Percentiles rank a stretch among this genome's conserved stretches.
phyloP scores from a whole-genome alignment of 2,888 invertebrate species.

The Tryphoninae sp. region DNA sequence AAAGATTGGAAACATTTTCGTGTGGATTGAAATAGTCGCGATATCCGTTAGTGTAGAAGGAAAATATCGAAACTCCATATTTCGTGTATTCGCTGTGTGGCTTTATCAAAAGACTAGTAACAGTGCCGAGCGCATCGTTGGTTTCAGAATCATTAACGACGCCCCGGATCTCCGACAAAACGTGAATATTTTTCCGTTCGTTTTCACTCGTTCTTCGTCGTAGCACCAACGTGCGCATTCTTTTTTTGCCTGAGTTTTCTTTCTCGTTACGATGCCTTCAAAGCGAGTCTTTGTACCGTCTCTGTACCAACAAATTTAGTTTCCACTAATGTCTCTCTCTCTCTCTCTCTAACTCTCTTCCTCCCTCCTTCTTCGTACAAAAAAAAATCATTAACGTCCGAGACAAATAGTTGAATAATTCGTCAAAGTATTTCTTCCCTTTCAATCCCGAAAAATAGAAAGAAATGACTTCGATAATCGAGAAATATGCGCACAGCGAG shows the following conservation, averaged over 20 bases:
- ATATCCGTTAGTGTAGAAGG: background rate
- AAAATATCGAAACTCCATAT: slow-evolving; percentile 27
- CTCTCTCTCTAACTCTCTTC: background rate
- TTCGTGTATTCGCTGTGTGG: slow-evolving; percentile 5
- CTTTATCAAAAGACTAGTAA: slow-evolving; percentile 27
- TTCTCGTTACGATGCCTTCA: slow-evolving; percentile 49
- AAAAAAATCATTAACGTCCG: background rate
- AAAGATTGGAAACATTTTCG: background rate
- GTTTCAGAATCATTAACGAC: slow-evolving; percentile 34
- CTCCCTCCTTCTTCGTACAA: background rate
- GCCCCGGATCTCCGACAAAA: slow-evolving; percentile 19
- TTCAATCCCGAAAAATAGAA: background rate
- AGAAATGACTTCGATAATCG: too few relatives aligned
- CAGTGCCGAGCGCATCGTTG: background rate
- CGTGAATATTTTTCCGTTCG: slow-evolving; percentile 30
- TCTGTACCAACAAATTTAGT: slow-evolving; percentile 24
- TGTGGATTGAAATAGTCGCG: slow-evolving; percentile 15
- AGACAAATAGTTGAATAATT: background rate
- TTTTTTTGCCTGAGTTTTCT: slow-evolving; percentile 24
- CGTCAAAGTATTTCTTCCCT: background rate
- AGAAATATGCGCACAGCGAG: background rate
- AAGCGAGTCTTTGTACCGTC: slow-evolving; percentile 38
- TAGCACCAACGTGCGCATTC: background rate
- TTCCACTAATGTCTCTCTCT: background rate
- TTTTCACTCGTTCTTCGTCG: slow-evolving; percentile 1